Evolutionary conservation across 2,888 invertebrate species (phyloP).

Genomic region (Perithous albicinctus): DNA sequence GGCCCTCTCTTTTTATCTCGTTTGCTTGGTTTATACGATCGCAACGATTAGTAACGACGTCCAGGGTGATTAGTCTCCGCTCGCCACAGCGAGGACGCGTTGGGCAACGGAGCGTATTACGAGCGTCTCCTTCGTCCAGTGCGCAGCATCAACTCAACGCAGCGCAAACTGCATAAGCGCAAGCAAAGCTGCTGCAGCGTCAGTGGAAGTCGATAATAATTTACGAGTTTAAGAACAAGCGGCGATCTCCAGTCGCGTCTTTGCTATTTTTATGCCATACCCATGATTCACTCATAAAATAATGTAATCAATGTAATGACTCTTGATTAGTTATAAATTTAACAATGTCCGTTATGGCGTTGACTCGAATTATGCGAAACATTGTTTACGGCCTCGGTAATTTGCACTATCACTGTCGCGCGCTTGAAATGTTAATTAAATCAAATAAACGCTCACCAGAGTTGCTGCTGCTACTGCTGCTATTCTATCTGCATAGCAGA

Average conservation of each 20-base stretch:
- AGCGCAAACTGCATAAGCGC: not conserved
- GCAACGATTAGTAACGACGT: slow-evolving; percentile 71
- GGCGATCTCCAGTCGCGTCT: not conserved
- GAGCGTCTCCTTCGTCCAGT: slow-evolving; percentile 26
- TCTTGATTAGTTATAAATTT: slow-evolving; percentile 36
- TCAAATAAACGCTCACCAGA: slow-evolving; percentile 52
- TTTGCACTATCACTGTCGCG: slow-evolving; percentile 2
- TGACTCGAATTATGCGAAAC: slow-evolving; percentile 51
- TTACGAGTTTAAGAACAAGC: slow-evolving; percentile 28
- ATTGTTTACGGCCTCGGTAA: slow-evolving; percentile 18
- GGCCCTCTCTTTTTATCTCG: slow-evolving; percentile 28
- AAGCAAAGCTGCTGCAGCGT: not conserved
- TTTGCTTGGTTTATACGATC: slow-evolving; percentile 56
- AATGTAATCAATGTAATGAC: slow-evolving; percentile 42
- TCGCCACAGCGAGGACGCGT: slow-evolving; percentile 68
- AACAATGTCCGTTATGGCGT: slow-evolving; percentile 48
- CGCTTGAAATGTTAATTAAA: slow-evolving; percentile 59
- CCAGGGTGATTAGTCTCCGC: slow-evolving; percentile 72
- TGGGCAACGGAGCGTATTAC: slow-evolving; percentile 63
- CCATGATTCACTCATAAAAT: slow-evolving; percentile 31
- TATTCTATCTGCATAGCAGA: slow-evolving; percentile 52
- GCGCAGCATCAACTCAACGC: not conserved
- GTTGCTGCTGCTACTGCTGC: no score
- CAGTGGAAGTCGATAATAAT: slow-evolving; percentile 34
- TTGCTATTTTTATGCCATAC: not conserved